Evolutionary conservation across 1,140 invertebrate genomes (phyloP).

Genomic region (Pogonomyrmex barbatus): DNA sequence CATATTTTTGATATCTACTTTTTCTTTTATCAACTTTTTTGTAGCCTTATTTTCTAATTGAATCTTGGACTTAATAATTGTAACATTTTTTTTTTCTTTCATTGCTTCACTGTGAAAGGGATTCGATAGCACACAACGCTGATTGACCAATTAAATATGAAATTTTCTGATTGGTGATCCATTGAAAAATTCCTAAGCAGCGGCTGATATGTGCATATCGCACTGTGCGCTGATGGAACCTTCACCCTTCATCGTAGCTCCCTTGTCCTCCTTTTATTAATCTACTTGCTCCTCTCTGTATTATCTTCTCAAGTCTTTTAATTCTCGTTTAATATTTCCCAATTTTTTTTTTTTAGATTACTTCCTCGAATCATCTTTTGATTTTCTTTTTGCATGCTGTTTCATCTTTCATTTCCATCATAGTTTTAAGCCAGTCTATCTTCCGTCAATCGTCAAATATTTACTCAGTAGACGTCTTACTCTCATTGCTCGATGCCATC

Average conservation of each 20-base stretch:
- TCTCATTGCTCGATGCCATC: neutral
- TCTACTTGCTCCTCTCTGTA: constrained; percentile 10
- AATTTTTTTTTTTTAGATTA: constrained; percentile 17
- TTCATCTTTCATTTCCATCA: constrained; percentile 55
- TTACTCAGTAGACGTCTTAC: constrained; percentile 25
- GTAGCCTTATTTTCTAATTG: constrained; percentile 44
- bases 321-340: constrained; percentile 30
- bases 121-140: too few species aligned
- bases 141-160: too few species aligned
- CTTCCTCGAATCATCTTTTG: constrained; percentile 44
- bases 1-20: constrained; percentile 61
- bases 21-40: constrained; percentile 51
- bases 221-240: too few species aligned
- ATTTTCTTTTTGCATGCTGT: constrained; percentile 33
- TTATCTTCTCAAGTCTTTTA: constrained; percentile 43
- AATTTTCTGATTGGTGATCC: too few species aligned
- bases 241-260: constrained; percentile 48
- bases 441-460: constrained; percentile 21
- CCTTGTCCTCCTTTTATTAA: neutral
- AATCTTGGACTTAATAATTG: constrained; percentile 47
- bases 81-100: constrained; percentile 56
- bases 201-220: too few species aligned
- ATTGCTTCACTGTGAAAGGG: constrained; percentile 31
- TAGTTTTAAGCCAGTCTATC: constrained; percentile 50
- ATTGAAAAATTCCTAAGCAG: too few species aligned